Conservation (phyloP, 2,113 vertebrate species). For the Tachysurus fulvidraco region DNA sequence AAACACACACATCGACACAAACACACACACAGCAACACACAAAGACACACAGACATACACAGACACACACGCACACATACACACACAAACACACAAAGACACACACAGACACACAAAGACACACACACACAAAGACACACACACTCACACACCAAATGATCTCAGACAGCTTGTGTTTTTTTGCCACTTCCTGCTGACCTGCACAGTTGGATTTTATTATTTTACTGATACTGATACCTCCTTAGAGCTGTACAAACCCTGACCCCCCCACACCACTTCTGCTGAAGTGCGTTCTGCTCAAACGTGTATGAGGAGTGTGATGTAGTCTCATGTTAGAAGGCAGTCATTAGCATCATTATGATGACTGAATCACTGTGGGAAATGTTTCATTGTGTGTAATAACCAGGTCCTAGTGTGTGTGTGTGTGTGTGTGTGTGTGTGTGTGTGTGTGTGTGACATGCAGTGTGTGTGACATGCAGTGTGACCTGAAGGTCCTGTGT, state of each 20-base stretch:
- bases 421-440: too few species aligned
- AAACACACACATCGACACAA: too few species aligned
- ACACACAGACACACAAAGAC: not conserved
- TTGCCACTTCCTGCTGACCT: not conserved
- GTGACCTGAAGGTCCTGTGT: too few species aligned
- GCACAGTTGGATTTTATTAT: not conserved
- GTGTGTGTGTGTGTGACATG: too few species aligned
- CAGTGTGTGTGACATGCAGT: too few species aligned
- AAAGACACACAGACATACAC: too few species aligned
- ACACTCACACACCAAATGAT: not conserved
- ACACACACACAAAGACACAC: not conserved
- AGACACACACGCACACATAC: too few species aligned
- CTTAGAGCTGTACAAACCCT: not conserved
- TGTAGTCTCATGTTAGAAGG: not conserved
- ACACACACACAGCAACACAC: too few species aligned
- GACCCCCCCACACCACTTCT: not conserved
- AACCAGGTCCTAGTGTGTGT: not conserved
- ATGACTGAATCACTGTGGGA: not conserved
- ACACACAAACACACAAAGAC: not conserved
- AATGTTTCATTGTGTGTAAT: not conserved
- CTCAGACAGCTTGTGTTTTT: not conserved
- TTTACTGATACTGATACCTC: not conserved
- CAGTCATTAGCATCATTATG: not conserved
- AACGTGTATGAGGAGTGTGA: not conserved
- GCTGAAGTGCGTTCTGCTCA: not conserved